A percentile compares a stretch with the other conserved stretches of the same genome.
These are phyloP conservation scores for Damaliscus lunatus DNA, from an alignment of 2,113 vertebrate genomes.

Conservation along the genomic window DNA sequence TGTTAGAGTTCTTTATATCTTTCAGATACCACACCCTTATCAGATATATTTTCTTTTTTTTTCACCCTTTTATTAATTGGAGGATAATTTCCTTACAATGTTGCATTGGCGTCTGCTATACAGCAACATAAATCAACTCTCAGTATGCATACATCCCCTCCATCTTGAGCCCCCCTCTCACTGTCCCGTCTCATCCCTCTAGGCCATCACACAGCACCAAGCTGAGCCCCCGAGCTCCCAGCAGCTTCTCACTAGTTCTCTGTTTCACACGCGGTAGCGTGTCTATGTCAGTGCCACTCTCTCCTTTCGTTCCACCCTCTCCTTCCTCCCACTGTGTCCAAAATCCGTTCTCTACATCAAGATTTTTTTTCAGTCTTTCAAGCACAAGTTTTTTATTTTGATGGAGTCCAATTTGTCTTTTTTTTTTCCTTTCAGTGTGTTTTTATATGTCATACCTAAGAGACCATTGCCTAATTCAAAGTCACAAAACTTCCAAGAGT, in stretches of 20 bases:
- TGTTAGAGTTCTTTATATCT: not conserved
- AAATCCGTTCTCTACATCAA: not conserved
- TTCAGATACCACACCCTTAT: not conserved
- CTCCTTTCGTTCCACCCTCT: not conserved
- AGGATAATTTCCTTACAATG: not conserved
- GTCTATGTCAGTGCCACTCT: not conserved
- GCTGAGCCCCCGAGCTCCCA: not conserved
- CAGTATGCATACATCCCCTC: not conserved
- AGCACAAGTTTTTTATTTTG: not conserved
- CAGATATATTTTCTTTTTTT: not conserved
- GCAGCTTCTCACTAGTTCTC: not conserved
- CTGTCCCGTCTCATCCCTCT: not conserved
- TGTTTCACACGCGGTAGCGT: fast-evolving
- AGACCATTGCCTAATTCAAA: not conserved
- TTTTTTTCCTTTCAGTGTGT: not conserved
- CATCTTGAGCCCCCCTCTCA: not conserved
- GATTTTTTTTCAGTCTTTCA: not conserved
- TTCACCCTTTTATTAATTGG: not conserved
- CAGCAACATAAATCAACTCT: not conserved
- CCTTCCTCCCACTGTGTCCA: not conserved
- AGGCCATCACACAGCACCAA: not conserved
- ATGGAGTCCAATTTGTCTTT: not conserved
- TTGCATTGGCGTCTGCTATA: not conserved
- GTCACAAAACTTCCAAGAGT: not conserved
- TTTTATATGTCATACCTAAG: not conserved